Conservation (phyloP, 92 coral and sea anemone species). For the Muricea muricata region DNA sequence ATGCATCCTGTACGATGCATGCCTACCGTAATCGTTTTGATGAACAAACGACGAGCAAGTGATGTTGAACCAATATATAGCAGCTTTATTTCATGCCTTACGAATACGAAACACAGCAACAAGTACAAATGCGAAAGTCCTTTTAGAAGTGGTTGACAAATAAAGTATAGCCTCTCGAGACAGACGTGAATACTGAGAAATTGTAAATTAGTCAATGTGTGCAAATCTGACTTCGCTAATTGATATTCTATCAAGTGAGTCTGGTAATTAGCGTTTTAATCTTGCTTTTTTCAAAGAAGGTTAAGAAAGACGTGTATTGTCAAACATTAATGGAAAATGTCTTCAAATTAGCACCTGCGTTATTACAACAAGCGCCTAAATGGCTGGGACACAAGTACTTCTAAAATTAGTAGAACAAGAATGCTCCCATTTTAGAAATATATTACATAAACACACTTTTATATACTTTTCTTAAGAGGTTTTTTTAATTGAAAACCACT, state of each 20-base stretch:
- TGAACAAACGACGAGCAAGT: too few species aligned
- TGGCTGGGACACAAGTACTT: background rate
- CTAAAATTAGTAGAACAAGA: background rate
- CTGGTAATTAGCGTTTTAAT: background rate
- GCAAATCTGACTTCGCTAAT: background rate
- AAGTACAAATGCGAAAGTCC: too few species aligned
- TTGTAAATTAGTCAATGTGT: background rate
- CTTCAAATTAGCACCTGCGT: background rate
- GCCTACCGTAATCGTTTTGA: too few species aligned
- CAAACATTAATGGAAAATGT: background rate
- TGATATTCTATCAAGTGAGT: background rate
- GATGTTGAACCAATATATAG: too few species aligned
- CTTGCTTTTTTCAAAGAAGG: background rate
- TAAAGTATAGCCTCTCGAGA: too few species aligned
- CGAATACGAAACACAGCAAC: too few species aligned
- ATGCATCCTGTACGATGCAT: too few species aligned
- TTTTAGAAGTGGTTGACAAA: too few species aligned
- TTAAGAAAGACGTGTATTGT: background rate
- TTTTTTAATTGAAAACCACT: too few species aligned
- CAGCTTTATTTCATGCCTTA: too few species aligned
- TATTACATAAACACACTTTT: background rate
- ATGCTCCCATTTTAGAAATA: background rate
- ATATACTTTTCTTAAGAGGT: too few species aligned
- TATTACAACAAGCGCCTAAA: background rate
- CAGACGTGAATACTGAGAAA: background rate